Evolutionary conservation across 1,140 invertebrate species (phyloP).

Genomic region (Lysiphlebus fabarum): DNA sequence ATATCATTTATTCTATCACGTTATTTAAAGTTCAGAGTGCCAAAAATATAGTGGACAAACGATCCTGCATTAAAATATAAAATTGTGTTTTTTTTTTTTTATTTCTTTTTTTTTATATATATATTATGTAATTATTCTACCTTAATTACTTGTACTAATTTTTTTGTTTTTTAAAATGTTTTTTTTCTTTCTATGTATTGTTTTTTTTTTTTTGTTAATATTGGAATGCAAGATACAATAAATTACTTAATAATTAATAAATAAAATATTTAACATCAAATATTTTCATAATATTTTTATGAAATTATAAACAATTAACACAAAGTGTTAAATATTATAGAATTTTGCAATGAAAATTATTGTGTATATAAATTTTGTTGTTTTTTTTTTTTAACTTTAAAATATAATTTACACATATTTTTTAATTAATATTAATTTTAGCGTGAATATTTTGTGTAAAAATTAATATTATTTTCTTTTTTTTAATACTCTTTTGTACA

Average conservation of each 20-base stretch:
- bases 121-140: slow-evolving; percentile 7
- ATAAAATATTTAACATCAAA: slow-evolving; percentile 42
- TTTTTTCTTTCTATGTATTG: slow-evolving; percentile 8
- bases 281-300: slow-evolving; percentile 45
- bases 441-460: slow-evolving; percentile 8
- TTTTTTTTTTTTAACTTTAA: slow-evolving; percentile 13
- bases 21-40: not conserved
- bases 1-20: not conserved
- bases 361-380: slow-evolving; percentile 22
- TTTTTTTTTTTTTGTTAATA: slow-evolving; percentile 23
- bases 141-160: not conserved
- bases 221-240: slow-evolving; percentile 50
- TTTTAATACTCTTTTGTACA: slow-evolving; percentile 38
- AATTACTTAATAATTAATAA: slow-evolving; percentile 49
- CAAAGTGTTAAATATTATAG: slow-evolving; percentile 26
- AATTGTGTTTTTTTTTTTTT: not conserved
- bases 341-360: not conserved
- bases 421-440: slow-evolving; percentile 30
- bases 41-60: not conserved
- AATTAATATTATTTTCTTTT: slow-evolving; percentile 29
- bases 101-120: not conserved
- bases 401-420: slow-evolving; percentile 20
- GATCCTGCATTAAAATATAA: slow-evolving; percentile 10
- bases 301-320: slow-evolving; percentile 50
- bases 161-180: not conserved